Evolutionary conservation across 1,140 invertebrate species (phyloP).

Genomic region (Cataglyphis hispanica): DNA sequence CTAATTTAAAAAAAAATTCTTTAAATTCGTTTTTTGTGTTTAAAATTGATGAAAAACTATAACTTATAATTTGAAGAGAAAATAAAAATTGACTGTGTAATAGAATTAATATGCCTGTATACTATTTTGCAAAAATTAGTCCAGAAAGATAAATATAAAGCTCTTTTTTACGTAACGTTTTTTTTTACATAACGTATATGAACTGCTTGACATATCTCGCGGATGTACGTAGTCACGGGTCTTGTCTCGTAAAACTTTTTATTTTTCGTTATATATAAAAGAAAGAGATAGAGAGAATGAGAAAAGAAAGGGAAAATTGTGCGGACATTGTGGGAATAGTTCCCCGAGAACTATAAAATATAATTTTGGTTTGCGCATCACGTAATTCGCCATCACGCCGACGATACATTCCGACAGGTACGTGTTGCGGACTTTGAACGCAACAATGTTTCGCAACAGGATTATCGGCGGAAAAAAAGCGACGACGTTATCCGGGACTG

Average conservation of each 20-base stretch:
- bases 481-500: slow-evolving; percentile 12
- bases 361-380: slow-evolving; percentile 62
- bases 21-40: too few relatives aligned
- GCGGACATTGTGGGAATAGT: slow-evolving; percentile 32
- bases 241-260: slow-evolving; percentile 16
- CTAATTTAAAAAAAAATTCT: too few relatives aligned
- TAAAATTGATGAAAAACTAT: background rate
- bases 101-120: background rate
- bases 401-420: slow-evolving; percentile 59
- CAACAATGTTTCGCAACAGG: slow-evolving; percentile 58
- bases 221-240: background rate
- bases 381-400: slow-evolving; percentile 47
- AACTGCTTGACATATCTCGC: slow-evolving; percentile 35
- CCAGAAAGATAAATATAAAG: background rate
- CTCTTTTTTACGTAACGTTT: slow-evolving; percentile 5
- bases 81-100: background rate
- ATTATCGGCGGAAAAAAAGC: slow-evolving; percentile 54
- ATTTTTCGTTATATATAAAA: slow-evolving; percentile 22
- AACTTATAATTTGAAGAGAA: background rate
- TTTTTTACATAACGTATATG: too few relatives aligned
- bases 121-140: background rate
- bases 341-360: slow-evolving; percentile 58
- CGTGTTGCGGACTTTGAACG: slow-evolving; percentile 50
- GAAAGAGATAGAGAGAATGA: background rate
- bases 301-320: slow-evolving; percentile 5